These are phyloP conservation scores for Malaclemys terrapin DNA, from an alignment of 2,113 vertebrate species.

Conservation along the genomic window DNA sequence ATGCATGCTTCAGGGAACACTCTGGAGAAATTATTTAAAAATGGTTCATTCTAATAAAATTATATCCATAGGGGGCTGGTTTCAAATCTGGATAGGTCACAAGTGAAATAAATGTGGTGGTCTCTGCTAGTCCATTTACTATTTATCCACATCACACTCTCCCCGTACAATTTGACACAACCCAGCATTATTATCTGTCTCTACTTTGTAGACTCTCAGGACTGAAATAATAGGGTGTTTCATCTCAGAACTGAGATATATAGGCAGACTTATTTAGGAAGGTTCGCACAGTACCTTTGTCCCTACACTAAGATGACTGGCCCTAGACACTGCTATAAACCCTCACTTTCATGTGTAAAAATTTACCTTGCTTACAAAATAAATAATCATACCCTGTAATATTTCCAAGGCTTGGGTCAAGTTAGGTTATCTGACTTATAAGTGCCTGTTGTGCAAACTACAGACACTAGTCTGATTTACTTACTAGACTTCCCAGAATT, in stretches of 20 bases:
- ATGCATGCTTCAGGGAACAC: conserved; percentile 50
- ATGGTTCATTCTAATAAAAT: conserved; percentile 76
- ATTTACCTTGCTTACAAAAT: background rate
- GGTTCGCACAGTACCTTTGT: background rate
- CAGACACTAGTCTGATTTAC: background rate
- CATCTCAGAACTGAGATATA: conserved; percentile 25
- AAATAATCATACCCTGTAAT: background rate
- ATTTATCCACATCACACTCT: conserved; percentile 6
- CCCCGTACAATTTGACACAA: conserved; percentile 25
- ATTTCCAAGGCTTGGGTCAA: background rate
- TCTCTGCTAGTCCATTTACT: conserved; percentile 65
- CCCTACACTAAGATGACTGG: background rate
- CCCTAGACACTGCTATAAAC: background rate
- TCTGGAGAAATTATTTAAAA: conserved; percentile 76
- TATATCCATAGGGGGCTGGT: conserved; percentile 71
- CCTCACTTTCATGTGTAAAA: conserved; percentile 1
- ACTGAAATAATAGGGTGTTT: conserved; percentile 66
- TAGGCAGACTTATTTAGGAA: background rate
- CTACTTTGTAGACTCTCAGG: conserved; percentile 30
- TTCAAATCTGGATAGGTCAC: conserved; percentile 75
- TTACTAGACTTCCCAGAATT: background rate
- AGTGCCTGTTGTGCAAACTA: background rate
- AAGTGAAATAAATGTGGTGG: conserved; percentile 72
- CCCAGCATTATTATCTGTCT: conserved; percentile 63
- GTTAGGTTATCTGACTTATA: conserved; percentile 10